Conservation (phyloP, 2,113 vertebrate species). For the Quiscalus mexicanus region DNA sequence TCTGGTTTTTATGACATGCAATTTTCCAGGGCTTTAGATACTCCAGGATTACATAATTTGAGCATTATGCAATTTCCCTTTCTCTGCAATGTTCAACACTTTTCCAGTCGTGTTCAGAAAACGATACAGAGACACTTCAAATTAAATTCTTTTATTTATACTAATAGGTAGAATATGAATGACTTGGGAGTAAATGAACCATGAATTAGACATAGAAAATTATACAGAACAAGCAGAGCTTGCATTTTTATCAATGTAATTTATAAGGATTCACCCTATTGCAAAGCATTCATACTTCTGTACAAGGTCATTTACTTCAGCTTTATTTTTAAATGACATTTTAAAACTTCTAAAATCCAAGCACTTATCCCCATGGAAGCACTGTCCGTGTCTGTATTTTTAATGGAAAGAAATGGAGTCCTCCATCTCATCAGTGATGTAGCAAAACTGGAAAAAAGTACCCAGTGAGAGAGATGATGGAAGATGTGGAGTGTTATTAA, state of each 20-base stretch:
- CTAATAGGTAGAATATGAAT: not conserved
- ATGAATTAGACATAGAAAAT: not conserved
- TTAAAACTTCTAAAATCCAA: not conserved
- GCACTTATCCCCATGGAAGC: not conserved
- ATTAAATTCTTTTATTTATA: not conserved
- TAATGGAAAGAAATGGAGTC: not conserved
- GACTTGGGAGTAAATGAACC: not conserved
- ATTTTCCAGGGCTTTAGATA: not conserved
- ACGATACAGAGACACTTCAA: not conserved
- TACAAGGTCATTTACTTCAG: not conserved
- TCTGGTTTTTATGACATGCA: not conserved
- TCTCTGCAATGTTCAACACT: not conserved
- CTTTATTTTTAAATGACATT: conserved; percentile 1
- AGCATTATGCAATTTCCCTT: not conserved
- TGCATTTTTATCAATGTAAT: not conserved
- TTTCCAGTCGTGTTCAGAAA: not conserved
- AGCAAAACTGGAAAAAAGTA: not conserved
- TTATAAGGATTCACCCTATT: not conserved
- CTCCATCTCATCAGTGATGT: not conserved
- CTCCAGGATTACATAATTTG: not conserved
- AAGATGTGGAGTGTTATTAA: not conserved
- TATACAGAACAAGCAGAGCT: not conserved
- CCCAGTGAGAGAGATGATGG: not conserved
- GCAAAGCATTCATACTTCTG: not conserved
- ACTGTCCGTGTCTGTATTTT: not conserved